Evolutionary conservation across 2,797 vertebrate species (phyloP).

Genomic region (Chloroceryle inda): DNA sequence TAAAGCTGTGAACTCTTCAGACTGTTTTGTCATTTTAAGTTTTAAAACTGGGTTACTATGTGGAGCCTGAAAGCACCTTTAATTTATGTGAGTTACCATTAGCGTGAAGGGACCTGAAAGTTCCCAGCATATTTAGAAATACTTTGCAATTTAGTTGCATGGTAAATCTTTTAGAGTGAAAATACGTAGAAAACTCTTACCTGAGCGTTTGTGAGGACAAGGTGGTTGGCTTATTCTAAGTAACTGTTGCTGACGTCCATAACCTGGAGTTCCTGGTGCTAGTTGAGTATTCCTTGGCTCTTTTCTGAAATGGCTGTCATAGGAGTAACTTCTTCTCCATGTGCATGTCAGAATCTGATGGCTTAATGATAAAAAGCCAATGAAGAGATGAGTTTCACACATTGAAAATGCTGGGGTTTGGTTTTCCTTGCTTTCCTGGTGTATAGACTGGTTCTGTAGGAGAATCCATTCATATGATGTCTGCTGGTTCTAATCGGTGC

Average conservation of each 20-base stretch:
- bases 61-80: background rate
- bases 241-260: background rate
- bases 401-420: background rate
- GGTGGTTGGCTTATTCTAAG: background rate
- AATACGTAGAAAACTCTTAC: background rate
- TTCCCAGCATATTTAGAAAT: background rate
- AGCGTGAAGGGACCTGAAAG: background rate
- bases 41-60: background rate
- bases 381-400: background rate
- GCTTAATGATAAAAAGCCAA: background rate
- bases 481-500: fast-evolving
- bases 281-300: background rate
- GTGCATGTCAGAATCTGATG: background rate
- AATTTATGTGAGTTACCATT: background rate
- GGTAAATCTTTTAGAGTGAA: background rate
- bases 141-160: background rate
- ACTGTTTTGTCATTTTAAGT: background rate
- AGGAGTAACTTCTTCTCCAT: fast-evolving
- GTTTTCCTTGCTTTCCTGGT: background rate
- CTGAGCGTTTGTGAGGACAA: background rate
- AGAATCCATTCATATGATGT: fast-evolving
- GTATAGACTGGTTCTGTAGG: background rate
- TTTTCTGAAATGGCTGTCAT: background rate
- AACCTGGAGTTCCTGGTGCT: background rate
- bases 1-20: background rate